Base-by-base conservation (phyloP, 2,888 invertebrate genomes). In the Drosophila infuscata region DNA sequence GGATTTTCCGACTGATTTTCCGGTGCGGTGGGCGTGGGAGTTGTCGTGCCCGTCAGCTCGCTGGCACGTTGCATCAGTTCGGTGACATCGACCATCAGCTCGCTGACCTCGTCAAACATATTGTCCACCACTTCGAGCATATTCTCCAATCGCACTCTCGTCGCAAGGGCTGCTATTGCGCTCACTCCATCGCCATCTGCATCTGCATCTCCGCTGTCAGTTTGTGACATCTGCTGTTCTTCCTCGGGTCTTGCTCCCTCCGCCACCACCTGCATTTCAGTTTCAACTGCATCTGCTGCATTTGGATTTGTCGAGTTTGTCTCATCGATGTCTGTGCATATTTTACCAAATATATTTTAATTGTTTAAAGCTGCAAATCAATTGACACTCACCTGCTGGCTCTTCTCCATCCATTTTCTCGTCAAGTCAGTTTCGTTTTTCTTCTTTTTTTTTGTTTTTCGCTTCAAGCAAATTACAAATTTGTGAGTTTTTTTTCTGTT, bases 381-480 rank as follows among this genome's bases (percentile, higher is more conserved):
- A 8, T 11, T 2, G 17, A 0, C 0, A 32, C 33, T 12, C 25
- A 82, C 86, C 88, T 79, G 79, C 63, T 11, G 81, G 56, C n/a
- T 88, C 86, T n/a, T 83, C 86, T 8, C 74, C 83, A 43, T 87
- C 86, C 86, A 86, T 86, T 73, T 74, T 70, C 0, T n/a, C 9
- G 35, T 3, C 48, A 43, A 51, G 32, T 52, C 36, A 62, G 25
- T 56, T 52, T 36, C 4, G 7, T 56, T 69, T 66, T 17, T 17
- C 12, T 59, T 32, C 11, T 54, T 30, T n/a, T 57, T 57, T 60
- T 46, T 4, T 25, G 17, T 15, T 30, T 29, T 49, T 17, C 29
- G n/a, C n/a, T 49, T 35, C 17, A 43, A 30, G 35, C 38, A 20
- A 38, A 46, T 41, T 8, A 17, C 8, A 52, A 52, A 12, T 25